Base-by-base conservation (phyloP, 2,113 vertebrate species). In the Cichladusa arquata region DNA sequence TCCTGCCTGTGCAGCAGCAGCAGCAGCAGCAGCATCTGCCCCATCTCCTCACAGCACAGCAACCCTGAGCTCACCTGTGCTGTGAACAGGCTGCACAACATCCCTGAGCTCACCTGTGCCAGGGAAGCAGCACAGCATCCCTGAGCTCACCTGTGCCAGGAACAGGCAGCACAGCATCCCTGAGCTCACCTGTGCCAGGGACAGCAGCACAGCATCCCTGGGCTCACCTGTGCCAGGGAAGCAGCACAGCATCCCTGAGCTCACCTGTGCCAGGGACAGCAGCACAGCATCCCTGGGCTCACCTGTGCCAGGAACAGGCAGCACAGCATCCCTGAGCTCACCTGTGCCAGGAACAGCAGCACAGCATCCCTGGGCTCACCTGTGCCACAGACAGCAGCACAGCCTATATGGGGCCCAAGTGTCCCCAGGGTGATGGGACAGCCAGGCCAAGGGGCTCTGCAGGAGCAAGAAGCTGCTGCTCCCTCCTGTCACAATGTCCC, bases 381-480 rank as follows among this genome's bases (percentile, higher is more conserved):
- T 15, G 33, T 44, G 48, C 40, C 45, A 29, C 2, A 8, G 3
- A 11, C 14, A 6, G 36, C 6, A 2, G 57, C 15, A 45, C 47
- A 69, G 47, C 50, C 22, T 62, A 8, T 2, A 0, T 0, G 5
- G 14, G 5, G 24, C 6, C 31, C 6, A 3, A 26, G 9, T 2
- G 1, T 26, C 81, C 62, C 65, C 25, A 11, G 64, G 1, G 0
- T 0, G 0, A 65, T 1, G 7, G 51, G 38, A 25, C 66, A 81
- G 31, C 20, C 86, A 79, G 56, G n/a, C n/a, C 71, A n/a, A 44
- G 28, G 50, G 18, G 3, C 80, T 34, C 4, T 45, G 72, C 45
- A 34, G 22, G 40, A 83, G 23, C 20, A 50, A 12, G 16, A n/a
- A 81, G 45, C 42, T 90, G 48, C 44, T 51, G n/a, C n/a, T 36